These are phyloP conservation scores for Drosophila nr. medialis DNA, from an alignment of 2,888 invertebrate genomes.

Conservation along the genomic window DNA sequence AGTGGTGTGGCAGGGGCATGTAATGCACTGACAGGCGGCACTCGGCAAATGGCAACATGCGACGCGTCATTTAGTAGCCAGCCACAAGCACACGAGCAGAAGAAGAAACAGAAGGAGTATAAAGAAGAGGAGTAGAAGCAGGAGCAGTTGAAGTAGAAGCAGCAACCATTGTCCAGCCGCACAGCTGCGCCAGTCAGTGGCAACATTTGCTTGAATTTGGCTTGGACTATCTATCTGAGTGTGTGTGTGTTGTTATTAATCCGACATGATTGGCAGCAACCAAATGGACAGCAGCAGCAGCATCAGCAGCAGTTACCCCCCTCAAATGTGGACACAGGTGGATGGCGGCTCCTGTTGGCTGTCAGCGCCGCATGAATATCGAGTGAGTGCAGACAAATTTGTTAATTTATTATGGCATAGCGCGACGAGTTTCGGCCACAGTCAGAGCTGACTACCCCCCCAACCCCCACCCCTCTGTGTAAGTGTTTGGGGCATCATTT, in stretches of 20 bases:
- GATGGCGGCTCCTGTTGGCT: slow-evolving; percentile 59
- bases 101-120: not conserved
- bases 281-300: slow-evolving; percentile 75
- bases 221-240: slow-evolving; percentile 5
- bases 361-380: slow-evolving; percentile 74
- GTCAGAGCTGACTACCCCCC: slow-evolving; percentile 13
- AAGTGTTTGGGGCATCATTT: slow-evolving; percentile 56
- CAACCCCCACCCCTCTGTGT: not conserved
- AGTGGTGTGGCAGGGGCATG: slow-evolving; percentile 29
- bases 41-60: slow-evolving; percentile 65
- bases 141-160: not conserved
- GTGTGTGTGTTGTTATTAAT: slow-evolving; percentile 74
- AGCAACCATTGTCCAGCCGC: slow-evolving; percentile 35
- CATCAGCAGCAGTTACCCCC: slow-evolving; percentile 21
- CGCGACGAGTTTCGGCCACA: slow-evolving; percentile 46
- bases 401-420: slow-evolving; percentile 78
- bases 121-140: not conserved
- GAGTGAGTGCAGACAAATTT: slow-evolving; percentile 76
- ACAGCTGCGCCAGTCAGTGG: slow-evolving; percentile 61
- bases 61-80: slow-evolving; percentile 75
- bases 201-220: slow-evolving; percentile 60
- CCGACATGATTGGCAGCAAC: slow-evolving; percentile 82
- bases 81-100: slow-evolving; percentile 33
- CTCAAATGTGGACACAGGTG: slow-evolving; percentile 69
- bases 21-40: slow-evolving; percentile 71